phyloP scores from a whole-genome alignment of 1,140 invertebrate species.

The Caenorhabditis elegans region WBcel235 BX284602.5:14489501-14490000 shows the following conservation, averaged over 20 bases:
- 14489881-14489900: constrained; percentile 10
- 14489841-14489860: constrained; percentile 51
- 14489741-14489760: no score
- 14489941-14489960: constrained; percentile 73
- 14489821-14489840: constrained; percentile 28
- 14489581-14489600: background rate
- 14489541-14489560: no score
- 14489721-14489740: no score
- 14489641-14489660: background rate
- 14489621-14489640: background rate
- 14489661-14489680: constrained; percentile 14
- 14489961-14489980: constrained; percentile 74
- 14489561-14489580: no score
- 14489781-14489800: background rate
- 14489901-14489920: constrained; percentile 65
- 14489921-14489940: constrained; percentile 72
- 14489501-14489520: no score
- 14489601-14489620: background rate
- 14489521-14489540: no score
- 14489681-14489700: background rate
- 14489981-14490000: constrained; percentile 75
- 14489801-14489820: constrained; percentile 22
- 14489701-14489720: background rate
- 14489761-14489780: background rate
- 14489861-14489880: constrained; percentile 32